Evolutionary conservation across 2,113 vertebrate genomes (phyloP).

Genomic region (Erythrocebus patas): DNA sequence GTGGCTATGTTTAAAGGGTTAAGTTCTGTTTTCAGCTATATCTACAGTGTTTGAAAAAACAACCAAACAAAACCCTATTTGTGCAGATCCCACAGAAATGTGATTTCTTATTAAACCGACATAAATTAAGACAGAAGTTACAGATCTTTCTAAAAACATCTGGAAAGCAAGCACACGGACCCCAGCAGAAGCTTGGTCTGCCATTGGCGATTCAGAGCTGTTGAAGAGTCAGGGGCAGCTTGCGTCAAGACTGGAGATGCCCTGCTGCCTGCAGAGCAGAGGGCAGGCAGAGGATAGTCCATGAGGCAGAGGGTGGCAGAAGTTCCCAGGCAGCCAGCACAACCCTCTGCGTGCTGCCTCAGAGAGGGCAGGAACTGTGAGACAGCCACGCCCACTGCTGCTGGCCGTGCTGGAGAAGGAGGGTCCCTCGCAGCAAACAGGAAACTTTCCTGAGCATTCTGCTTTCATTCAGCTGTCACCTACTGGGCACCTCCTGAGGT

Average conservation of each 20-base stretch:
- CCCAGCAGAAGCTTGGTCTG: neutral
- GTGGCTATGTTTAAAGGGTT: neutral
- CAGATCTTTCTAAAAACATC: neutral
- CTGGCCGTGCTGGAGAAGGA: neutral
- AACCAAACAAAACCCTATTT: neutral
- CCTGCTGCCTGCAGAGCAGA: neutral
- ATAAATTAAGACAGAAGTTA: neutral
- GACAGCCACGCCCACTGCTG: rapidly evolving
- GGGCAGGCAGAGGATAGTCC: neutral
- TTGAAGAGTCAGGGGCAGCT: neutral
- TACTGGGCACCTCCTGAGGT: too few species aligned
- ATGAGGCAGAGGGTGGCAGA: neutral
- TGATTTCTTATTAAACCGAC: neutral
- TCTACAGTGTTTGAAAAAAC: neutral
- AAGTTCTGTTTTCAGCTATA: neutral
- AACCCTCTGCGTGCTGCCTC: neutral
- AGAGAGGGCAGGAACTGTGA: neutral
- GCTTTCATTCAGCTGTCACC: neutral
- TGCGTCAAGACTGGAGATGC: neutral
- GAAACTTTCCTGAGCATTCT: neutral
- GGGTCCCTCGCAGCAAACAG: neutral
- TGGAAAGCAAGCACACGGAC: neutral
- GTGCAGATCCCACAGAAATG: neutral
- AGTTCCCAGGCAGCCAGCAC: neutral
- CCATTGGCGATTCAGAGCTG: neutral